Evolutionary conservation across 2,113 vertebrate species (phyloP), one percentile per base, ranked within the genome.

Genomic region (Ageneiosus marmoratus): DNA sequence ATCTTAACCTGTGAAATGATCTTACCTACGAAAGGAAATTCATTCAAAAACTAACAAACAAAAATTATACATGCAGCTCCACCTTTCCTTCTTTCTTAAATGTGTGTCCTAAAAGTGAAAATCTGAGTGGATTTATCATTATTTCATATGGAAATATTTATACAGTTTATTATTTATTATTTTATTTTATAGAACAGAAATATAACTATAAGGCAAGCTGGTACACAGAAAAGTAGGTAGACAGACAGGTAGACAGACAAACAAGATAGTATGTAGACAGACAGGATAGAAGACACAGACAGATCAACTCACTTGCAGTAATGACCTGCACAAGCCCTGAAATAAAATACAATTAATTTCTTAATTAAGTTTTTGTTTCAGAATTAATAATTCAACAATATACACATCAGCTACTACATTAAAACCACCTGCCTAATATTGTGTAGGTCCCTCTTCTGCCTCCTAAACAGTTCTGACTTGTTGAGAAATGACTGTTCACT

Each of bases 1-100:
- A 88, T 32, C 27, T 11, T 50, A 44, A 74, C 27, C 87, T 69
- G 41, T 22, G 84, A 85, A n/a, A n/a, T n/a, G n/a, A n/a, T n/a
- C 2, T 56, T 70, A 70, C 67, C 86, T 89, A 11, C 1, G 6
- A 12, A 29, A 18, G 63, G 8, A 51, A n/a, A 74, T 65, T 41
- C 5, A 5, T 41, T 41, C 37, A 34, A n/a, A 29, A 4, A 58
- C 41, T 24, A 22, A 51, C 24, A 29, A 34, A 46, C 24, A 6
- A 22, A 13, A 0, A 50, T 24, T 32, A 53, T 12, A 53, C 16
- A 67, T 18, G 1, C 55, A 62, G 32, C 7, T 11, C 4, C 46
- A 78, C 12, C 22, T 41, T 1, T 60, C 20, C 11, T 60, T n/a
- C 11, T 53, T 53, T 41, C 74, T 56, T 18, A 77, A 22, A 53